Conservation (phyloP, 2,113 vertebrate genomes). For the Arizona elegans region DNA sequence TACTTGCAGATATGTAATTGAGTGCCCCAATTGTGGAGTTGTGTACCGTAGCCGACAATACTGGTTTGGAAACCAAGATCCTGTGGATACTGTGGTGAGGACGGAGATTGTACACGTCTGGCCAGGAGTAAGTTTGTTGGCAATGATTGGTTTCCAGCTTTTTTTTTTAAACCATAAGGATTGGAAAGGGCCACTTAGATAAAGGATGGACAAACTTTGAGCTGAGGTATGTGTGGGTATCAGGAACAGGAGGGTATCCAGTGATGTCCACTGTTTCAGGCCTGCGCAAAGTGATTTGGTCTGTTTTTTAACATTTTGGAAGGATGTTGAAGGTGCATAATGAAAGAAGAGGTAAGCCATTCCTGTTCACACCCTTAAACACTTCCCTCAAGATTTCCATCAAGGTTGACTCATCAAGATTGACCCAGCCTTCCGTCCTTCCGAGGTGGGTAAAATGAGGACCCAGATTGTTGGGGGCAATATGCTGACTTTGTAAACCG, state of each 20-base stretch:
- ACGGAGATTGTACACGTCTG: constrained; percentile 98
- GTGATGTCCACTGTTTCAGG: background rate
- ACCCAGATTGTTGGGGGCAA: no score
- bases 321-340: background rate
- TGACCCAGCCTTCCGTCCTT: no score
- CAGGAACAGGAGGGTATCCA: background rate
- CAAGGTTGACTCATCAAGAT: no score
- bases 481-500: no score
- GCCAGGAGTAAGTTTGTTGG: constrained; percentile 84
- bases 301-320: background rate
- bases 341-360: background rate
- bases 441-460: no score
- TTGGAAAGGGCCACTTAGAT: background rate
- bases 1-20: constrained; percentile 88
- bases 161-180: background rate
- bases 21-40: constrained; percentile 93
- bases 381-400: background rate
- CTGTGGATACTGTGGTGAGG: constrained; percentile 96
- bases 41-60: constrained; percentile 97
- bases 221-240: background rate
- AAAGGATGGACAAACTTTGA: background rate
- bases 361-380: background rate
- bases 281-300: background rate
- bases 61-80: constrained; percentile 99
- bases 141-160: background rate